Percentiles rank a stretch among this genome's conserved stretches.
These are phyloP conservation scores for Nautilus pompilius DNA, from an alignment of 1,140 invertebrate species.

Conservation along the genomic window DNA sequence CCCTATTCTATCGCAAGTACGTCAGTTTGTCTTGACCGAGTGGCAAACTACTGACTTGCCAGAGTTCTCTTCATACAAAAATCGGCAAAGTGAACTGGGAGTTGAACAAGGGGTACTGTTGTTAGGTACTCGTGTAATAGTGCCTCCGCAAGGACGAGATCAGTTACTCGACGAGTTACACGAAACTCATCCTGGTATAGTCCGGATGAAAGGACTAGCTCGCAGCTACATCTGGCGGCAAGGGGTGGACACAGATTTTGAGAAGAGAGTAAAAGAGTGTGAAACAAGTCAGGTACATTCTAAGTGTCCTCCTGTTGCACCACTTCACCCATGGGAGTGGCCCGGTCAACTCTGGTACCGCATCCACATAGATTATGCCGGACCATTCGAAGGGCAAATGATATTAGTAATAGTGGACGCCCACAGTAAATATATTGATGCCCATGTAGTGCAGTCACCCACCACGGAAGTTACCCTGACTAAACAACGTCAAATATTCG, in stretches of 20 bases:
- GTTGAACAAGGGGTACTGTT: no score
- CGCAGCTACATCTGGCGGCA: constrained; percentile 56
- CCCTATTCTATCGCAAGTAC: no score
- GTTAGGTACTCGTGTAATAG: no score
- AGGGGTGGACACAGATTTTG: constrained; percentile 53
- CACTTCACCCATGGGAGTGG: constrained; percentile 39
- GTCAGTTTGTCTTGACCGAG: no score
- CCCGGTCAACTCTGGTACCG: constrained; percentile 53
- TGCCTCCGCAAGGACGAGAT: constrained; percentile 21
- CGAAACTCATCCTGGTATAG: constrained; percentile 51
- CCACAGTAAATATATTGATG: no score
- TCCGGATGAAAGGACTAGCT: constrained; percentile 53
- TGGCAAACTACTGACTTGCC: no score
- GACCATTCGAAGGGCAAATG: constrained; percentile 44
- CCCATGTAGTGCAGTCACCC: no score
- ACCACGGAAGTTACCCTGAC: constrained; percentile 53
- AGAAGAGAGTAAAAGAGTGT: constrained; percentile 19
- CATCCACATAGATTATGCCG: constrained; percentile 58
- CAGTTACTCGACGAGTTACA: constrained; percentile 49
- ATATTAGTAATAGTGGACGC: no score
- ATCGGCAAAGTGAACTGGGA: no score
- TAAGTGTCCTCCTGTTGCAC: constrained; percentile 21
- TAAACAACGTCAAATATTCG: no score
- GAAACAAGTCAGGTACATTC: constrained; percentile 27
- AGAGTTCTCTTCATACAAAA: no score